Evolutionary conservation across 2,797 vertebrate genomes (phyloP).

Genomic region (Fundulus diaphanus): DNA sequence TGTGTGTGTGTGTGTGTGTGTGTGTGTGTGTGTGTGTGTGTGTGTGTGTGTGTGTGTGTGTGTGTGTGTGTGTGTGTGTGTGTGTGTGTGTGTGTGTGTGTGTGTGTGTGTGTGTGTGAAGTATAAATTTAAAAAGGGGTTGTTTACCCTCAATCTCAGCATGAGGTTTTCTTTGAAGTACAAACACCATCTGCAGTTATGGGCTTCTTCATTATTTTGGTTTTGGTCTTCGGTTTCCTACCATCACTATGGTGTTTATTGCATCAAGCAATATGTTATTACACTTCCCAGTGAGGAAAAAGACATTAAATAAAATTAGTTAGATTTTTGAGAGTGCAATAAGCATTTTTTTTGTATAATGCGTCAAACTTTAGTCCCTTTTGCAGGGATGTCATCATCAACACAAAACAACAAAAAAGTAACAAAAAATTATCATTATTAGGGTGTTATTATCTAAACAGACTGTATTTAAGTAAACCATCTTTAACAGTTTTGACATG

Average conservation of each 20-base stretch:
- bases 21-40: not conserved
- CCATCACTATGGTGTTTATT: no score
- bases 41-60: not conserved
- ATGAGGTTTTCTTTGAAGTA: not conserved
- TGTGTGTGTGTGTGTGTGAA: not conserved
- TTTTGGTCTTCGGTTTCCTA: not conserved
- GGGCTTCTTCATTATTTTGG: not conserved
- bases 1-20: not conserved
- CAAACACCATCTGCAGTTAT: not conserved
- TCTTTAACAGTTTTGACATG: not conserved
- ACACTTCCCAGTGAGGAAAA: no score
- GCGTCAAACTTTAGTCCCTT: no score
- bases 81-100: not conserved
- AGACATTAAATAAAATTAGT: no score
- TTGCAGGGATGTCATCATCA: no score
- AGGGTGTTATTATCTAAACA: no score
- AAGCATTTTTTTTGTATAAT: no score
- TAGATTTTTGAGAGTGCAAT: no score
- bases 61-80: not conserved
- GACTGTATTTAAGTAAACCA: not conserved
- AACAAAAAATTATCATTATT: no score
- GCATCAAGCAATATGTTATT: no score
- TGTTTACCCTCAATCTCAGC: not conserved
- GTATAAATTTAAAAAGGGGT: constrained; percentile 1
- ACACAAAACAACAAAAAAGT: no score